A percentile compares a stretch with the other conserved stretches of the same genome.
Evolutionary conservation across 2,113 vertebrate species (phyloP).

Genomic region (Oreochromis tanganicae): DNA sequence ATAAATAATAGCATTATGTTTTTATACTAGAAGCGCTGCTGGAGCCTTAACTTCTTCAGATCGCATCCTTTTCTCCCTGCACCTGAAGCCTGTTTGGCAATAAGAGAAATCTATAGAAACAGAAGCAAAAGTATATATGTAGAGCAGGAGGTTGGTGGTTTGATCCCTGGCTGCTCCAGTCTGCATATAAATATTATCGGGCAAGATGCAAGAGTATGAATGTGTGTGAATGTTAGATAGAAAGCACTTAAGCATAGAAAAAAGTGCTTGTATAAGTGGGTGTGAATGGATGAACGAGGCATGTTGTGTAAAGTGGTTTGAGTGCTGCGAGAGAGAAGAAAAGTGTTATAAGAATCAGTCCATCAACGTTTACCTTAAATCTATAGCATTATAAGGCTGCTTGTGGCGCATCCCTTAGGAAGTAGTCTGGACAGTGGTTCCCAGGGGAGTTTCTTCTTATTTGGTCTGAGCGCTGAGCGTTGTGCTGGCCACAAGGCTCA

Average conservation of each 20-base stretch:
- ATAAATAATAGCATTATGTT: neutral
- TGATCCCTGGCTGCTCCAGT: neutral
- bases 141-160: neutral
- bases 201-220: neutral
- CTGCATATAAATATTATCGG: neutral
- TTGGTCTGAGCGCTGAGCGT: neutral
- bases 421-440: neutral
- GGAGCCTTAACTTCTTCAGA: neutral
- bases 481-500: neutral
- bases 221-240: neutral
- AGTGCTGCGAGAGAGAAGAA: neutral
- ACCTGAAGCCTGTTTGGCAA: neutral
- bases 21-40: neutral
- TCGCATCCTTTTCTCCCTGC: neutral
- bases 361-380: neutral
- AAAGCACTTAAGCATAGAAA: neutral
- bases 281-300: neutral
- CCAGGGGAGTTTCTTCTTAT: neutral
- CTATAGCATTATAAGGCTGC: neutral
- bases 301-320: neutral
- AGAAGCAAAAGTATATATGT: neutral
- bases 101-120: neutral
- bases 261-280: neutral
- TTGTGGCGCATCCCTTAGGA: neutral
- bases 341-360: neutral